phyloP scores from a whole-genome alignment of 1,140 invertebrate species.

The Drosophila lini region DNA sequence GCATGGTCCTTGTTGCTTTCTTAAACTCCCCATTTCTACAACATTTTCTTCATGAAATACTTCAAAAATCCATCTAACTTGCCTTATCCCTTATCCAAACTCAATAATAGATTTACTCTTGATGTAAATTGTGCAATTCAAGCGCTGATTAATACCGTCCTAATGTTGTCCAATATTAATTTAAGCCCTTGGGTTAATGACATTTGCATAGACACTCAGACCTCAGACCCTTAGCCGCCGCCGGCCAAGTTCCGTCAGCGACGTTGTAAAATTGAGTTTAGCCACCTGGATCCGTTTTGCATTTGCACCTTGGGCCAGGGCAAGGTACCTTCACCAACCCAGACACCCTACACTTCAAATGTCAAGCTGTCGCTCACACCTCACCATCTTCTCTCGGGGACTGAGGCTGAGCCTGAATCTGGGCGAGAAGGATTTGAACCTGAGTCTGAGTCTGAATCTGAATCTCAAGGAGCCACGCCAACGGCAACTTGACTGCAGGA shows the following conservation, averaged over 20 bases:
- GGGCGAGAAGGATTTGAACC: conserved; percentile 3
- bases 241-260: conserved; percentile 17
- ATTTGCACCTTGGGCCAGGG: conserved; percentile 23
- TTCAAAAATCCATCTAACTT: not conserved
- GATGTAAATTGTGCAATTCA: conserved; percentile 8
- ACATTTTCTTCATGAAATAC: not conserved
- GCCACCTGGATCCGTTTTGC: conserved; percentile 45
- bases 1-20: no score
- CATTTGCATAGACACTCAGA: conserved; percentile 43
- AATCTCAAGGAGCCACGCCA: conserved; percentile 38
- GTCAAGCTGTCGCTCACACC: conserved; percentile 45
- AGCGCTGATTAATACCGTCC: conserved; percentile 27
- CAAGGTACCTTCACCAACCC: conserved; percentile 1
- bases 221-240: conserved; percentile 6
- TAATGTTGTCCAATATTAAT: conserved; percentile 29
- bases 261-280: conserved; percentile 33
- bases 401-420: conserved; percentile 8
- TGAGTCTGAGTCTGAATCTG: conserved; percentile 17
- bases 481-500: conserved; percentile 35
- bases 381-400: conserved; percentile 9
- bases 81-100: not conserved
- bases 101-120: not conserved
- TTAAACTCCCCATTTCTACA: not conserved
- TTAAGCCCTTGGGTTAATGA: conserved; percentile 46
- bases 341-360: conserved; percentile 48